Base-by-base conservation (phyloP, 2,888 invertebrate genomes). In the Trichogramma evanescens region DNA sequence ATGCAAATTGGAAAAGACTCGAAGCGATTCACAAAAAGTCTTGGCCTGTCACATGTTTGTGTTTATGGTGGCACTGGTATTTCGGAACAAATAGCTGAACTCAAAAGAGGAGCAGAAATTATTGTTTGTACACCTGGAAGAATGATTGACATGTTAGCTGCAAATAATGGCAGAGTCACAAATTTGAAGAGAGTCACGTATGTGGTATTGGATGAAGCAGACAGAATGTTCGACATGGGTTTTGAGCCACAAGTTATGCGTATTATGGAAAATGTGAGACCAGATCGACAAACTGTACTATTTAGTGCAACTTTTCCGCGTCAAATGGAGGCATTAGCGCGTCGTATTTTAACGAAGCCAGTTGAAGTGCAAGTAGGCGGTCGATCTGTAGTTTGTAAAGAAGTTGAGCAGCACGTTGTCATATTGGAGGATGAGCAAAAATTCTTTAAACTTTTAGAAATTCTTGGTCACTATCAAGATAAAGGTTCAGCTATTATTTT, bases 201-300 rank as follows among this genome's bases (percentile, higher is more conserved):
- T 74, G 88, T 99, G 50, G 99, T 99, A 1, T 80, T 99, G 45
- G 99, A 99, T 77, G 99, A 99, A 79, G 99, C 99, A 0, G 99
- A 99, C 78, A 83, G 99, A 49, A 99, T 99, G 99, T 99, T 99
- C 76, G 99, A 99, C 77, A 97, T 99, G 96, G 97, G 97, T 13
- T 99, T 99, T 76, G 99, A 99, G 79, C 96, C 95, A 0, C 95
- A 96, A 83, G 88, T 87, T 66, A 66, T 56, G 58, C 86, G 95
- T 69, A 97, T 99, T 59, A 91, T 99, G 68, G 97, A 98, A 76
- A 97, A 97, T 77, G 90, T 98, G 1, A 83, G 97, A 40, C 97
- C 97, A 0, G 98, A 99, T 78, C 80, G 97, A 54, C 98, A 99
- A 79, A 97, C 97, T 0, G 98, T 99, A 9, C 91, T 99, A 88